Percentiles rank a stretch among this genome's conserved stretches.
These are phyloP conservation scores for Uromys caudimaculatus DNA, from an alignment of 2,797 vertebrate genomes.

Conservation along the genomic window DNA sequence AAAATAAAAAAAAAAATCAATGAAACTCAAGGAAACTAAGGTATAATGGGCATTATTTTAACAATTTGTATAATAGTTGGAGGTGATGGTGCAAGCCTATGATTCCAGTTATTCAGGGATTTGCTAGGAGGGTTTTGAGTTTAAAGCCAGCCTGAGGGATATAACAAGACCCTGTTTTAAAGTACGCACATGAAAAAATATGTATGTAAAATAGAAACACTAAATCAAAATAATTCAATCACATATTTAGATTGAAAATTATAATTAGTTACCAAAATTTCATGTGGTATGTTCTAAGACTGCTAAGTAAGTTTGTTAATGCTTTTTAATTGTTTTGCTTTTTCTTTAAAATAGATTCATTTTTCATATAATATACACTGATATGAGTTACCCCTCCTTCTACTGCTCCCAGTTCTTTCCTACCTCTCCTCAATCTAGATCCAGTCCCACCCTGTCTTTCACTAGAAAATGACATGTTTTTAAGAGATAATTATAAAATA, in stretches of 20 bases:
- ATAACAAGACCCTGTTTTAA: not conserved
- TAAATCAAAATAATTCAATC: not conserved
- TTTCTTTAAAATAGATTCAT: not conserved
- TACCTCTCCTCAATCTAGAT: not conserved
- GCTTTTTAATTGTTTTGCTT: not conserved
- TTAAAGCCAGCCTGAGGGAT: not conserved
- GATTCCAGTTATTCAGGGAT: no score
- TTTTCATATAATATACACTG: not conserved
- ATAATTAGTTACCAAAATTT: not conserved
- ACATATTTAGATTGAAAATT: no score
- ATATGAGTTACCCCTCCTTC: not conserved
- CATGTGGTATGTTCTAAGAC: not conserved
- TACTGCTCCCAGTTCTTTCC: not conserved
- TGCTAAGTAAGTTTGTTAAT: slow-evolving; percentile 15
- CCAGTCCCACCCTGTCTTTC: not conserved
- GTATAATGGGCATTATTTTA: not conserved
- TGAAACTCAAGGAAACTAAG: slow-evolving; percentile 10
- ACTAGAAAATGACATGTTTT: not conserved
- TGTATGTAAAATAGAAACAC: not conserved
- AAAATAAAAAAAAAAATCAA: not conserved
- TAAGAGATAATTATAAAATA: not conserved
- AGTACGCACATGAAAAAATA: not conserved
- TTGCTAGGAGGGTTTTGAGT: not conserved
- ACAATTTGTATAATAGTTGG: not conserved
- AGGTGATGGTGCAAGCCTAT: no score